Evolutionary conservation across 2,797 vertebrate species (phyloP).

Genomic region (Eutrigla gurnardus): DNA sequence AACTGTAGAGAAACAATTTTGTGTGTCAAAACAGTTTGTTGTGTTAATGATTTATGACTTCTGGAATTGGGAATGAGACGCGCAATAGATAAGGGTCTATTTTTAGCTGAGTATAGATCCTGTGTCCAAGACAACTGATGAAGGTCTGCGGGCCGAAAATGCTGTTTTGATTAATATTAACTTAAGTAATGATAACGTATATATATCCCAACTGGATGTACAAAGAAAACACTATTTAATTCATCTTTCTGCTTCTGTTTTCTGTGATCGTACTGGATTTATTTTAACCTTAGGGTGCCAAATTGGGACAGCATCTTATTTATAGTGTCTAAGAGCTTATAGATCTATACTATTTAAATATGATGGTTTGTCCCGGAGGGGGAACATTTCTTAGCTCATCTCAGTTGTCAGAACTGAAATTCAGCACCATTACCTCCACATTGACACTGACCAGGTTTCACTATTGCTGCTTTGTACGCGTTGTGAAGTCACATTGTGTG

Average conservation of each 20-base stretch:
- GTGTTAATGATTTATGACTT: slow-evolving; percentile 43
- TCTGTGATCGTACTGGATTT: no score
- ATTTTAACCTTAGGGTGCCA: neutral
- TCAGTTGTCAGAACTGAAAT: slow-evolving; percentile 1
- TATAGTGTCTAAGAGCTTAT: neutral
- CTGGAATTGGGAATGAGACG: neutral
- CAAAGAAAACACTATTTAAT: neutral
- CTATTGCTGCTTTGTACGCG: neutral
- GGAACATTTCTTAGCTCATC: slow-evolving; percentile 1
- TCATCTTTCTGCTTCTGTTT: neutral
- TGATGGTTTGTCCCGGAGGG: neutral
- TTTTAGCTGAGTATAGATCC: slow-evolving; percentile 16
- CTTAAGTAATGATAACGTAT: neutral
- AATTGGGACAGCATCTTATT: neutral
- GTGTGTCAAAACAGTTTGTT: slow-evolving; percentile 18
- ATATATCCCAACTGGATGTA: neutral
- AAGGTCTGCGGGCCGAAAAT: neutral
- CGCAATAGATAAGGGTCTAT: neutral
- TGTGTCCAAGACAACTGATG: neutral
- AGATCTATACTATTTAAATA: neutral
- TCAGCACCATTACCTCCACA: no score
- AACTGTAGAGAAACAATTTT: neutral
- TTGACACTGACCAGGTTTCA: no score
- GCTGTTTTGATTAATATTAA: neutral
- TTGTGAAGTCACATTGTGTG: neutral